phyloP scores from a whole-genome alignment of 2,113 vertebrate genomes.

The Corythornis madagascariensis region DNA sequence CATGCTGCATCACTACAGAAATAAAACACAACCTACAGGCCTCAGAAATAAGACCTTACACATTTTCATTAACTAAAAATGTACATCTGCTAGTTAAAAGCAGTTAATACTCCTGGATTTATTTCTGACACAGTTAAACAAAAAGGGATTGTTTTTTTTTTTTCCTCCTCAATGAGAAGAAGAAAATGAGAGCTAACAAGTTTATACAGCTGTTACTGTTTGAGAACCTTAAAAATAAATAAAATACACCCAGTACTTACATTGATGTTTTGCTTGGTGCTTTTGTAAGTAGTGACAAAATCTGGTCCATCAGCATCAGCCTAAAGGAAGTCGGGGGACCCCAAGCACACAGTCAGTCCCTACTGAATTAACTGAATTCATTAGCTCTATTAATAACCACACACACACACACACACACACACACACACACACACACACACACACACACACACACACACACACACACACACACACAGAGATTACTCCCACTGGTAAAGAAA shows the following conservation, averaged over 20 bases:
- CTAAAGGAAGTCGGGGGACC: conserved; percentile 58
- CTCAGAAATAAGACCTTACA: not conserved
- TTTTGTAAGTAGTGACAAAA: conserved; percentile 83
- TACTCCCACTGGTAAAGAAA: too few species aligned
- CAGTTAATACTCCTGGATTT: not conserved
- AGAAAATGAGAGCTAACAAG: not conserved
- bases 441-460: too few species aligned
- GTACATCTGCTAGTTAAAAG: not conserved
- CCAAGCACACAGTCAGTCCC: not conserved
- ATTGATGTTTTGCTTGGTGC: conserved; percentile 84
- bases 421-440: not conserved
- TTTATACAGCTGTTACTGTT: not conserved
- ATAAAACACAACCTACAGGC: not conserved
- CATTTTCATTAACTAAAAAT: not conserved
- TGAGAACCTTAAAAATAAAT: not conserved
- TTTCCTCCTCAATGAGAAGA: not conserved
- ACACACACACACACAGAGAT: not conserved
- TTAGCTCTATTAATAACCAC: not conserved
- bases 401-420: too few species aligned
- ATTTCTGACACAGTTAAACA: not conserved
- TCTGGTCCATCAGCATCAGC: conserved; percentile 85
- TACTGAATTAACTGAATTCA: not conserved
- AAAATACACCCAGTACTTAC: conserved; percentile 71
- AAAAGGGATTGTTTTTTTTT: not conserved
- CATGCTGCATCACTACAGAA: not conserved